phyloP scores from a whole-genome alignment of 2,888 invertebrate genomes.

The Ennomos quercinarius region DNA sequence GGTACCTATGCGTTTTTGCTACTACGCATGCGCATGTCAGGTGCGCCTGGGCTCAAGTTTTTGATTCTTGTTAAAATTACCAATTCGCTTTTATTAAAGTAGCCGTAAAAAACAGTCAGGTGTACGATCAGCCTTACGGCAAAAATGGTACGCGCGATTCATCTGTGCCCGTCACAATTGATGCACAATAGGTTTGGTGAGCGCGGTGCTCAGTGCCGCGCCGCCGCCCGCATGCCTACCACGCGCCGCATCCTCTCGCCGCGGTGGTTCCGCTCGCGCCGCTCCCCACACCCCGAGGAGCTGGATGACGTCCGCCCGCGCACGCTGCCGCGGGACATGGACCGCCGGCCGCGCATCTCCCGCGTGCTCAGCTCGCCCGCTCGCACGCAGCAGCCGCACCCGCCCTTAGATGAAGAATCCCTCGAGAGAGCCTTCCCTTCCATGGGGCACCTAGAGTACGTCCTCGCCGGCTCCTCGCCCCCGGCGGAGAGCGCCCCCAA shows the following conservation, averaged over 20 bases:
- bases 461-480: slow-evolving; percentile 92
- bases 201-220: slow-evolving; percentile 55
- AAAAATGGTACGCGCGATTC: slow-evolving; percentile 63
- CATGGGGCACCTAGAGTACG: slow-evolving; percentile 89
- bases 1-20: too few species aligned
- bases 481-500: slow-evolving; percentile 93
- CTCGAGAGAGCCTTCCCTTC: slow-evolving; percentile 89
- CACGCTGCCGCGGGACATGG: slow-evolving; percentile 27
- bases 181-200: slow-evolving; percentile 59
- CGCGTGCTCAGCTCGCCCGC: slow-evolving; percentile 65
- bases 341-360: slow-evolving; percentile 61
- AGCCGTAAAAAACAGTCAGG: slow-evolving; percentile 24
- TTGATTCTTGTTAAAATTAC: too few species aligned
- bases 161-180: slow-evolving; percentile 59
- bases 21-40: too few species aligned
- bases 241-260: slow-evolving; percentile 70
- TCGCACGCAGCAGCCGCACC: slow-evolving; percentile 43
- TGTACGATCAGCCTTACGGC: slow-evolving; percentile 49
- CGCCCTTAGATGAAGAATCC: slow-evolving; percentile 73
- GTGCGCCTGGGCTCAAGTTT: too few species aligned
- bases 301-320: slow-evolving; percentile 54
- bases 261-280: slow-evolving; percentile 72
- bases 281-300: slow-evolving; percentile 62
- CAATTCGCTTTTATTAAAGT: too few species aligned
- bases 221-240: slow-evolving; percentile 75